Base-by-base conservation (phyloP, 1,140 invertebrate species). In the Halesus radiatus region DNA sequence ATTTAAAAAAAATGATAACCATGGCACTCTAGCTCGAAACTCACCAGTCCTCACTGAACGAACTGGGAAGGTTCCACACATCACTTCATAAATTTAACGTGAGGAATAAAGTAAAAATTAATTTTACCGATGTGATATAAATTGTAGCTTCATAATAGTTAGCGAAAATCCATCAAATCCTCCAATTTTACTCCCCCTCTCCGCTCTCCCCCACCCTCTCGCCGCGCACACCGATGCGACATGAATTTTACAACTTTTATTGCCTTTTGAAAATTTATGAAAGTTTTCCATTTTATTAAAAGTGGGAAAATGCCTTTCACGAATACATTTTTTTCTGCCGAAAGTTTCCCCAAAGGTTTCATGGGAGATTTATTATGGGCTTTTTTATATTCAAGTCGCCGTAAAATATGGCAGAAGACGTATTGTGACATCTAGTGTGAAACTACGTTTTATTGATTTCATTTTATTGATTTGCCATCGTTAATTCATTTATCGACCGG, bases 211-310 rank as follows among this genome's bases (percentile, higher is more conserved):
- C 8, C 37, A 0, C 54, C 10, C 54, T n/a, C 20, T 20, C 7
- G 7, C 45, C 10, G 2, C 26, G 26, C 26, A 29, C 68, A 50
- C 68, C 26, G 68, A 54, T 72, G 68, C 20, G 68, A 72, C 68
- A 72, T 50, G 45, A 72, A 72, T 72, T 72, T 72, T 72, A 53
- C 68, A 72, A 52, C 68, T 72, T 72, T 53, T 72, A 72, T 72
- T 72, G 50, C 68, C 68, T 53, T 70, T 53, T 72, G 68, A 72
- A 53, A 68, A 72, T 72, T 72, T 72, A 72, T 72, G 50, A 72
- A 72, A 72, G 68, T 72, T 52, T 26, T 53, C 50, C 68, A 50
- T 72, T 72, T 72, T 72, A 72, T 72, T 72, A 72, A 72, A 72
- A 72, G 45, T 52, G 45, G 45, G 68, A 53, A 72, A 72, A 52